These are phyloP conservation scores for Drosophila paracracens DNA, from an alignment of 2,888 invertebrate genomes.

Conservation along the genomic window DNA sequence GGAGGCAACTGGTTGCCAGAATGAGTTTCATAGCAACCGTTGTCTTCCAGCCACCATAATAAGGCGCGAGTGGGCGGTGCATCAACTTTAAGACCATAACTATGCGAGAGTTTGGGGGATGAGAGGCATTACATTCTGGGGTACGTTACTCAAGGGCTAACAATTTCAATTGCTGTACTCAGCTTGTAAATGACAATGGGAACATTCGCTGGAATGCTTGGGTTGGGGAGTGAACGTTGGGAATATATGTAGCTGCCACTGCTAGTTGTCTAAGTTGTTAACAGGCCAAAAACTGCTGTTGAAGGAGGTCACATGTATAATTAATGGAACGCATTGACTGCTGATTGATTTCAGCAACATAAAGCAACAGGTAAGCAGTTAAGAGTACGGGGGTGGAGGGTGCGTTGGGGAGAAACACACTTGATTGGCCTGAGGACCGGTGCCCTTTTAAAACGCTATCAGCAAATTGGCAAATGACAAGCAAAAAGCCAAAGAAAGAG, in stretches of 20 bases:
- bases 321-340: slow-evolving; percentile 56
- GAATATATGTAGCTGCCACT: neutral
- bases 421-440: slow-evolving; percentile 54
- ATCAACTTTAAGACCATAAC: slow-evolving; percentile 31
- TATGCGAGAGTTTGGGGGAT: slow-evolving; percentile 16
- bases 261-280: slow-evolving; percentile 45
- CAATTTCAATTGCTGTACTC: slow-evolving; percentile 64
- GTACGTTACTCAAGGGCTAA: slow-evolving; percentile 55
- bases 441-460: slow-evolving; percentile 71
- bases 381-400: neutral
- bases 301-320: slow-evolving; percentile 40
- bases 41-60: slow-evolving; percentile 45
- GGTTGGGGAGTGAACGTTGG: too few species aligned
- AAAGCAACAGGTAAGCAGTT: slow-evolving; percentile 57
- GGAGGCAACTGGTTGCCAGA: slow-evolving; percentile 9
- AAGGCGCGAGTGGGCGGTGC: slow-evolving; percentile 36
- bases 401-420: slow-evolving; percentile 14
- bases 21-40: slow-evolving; percentile 37
- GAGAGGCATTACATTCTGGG: neutral
- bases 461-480: slow-evolving; percentile 68
- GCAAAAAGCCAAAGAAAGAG: slow-evolving; percentile 32
- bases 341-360: slow-evolving; percentile 57
- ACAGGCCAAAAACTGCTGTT: slow-evolving; percentile 32
- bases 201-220: slow-evolving; percentile 25
- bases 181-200: slow-evolving; percentile 46